These are phyloP conservation scores for Corythoichthys intestinalis DNA, from an alignment of 2,113 vertebrate species.

Conservation along the genomic window DNA sequence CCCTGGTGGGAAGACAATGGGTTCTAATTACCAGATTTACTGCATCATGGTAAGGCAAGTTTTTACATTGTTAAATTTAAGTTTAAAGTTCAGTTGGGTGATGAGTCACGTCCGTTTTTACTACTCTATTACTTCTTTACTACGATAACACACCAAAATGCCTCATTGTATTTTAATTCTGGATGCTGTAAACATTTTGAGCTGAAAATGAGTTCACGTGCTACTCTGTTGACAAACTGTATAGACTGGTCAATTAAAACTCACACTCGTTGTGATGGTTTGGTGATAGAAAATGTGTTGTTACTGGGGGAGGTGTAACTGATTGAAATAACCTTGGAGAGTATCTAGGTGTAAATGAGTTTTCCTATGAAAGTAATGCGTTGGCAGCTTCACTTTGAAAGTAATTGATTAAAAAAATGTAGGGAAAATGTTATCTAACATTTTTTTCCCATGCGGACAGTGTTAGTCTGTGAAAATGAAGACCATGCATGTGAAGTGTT, in stretches of 20 bases:
- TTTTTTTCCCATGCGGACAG: neutral
- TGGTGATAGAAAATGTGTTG: neutral
- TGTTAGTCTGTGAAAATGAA: neutral
- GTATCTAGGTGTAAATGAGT: neutral
- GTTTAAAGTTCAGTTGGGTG: neutral
- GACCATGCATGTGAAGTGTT: neutral
- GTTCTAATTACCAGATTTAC: constrained; percentile 24
- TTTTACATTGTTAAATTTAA: neutral
- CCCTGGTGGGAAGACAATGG: constrained; percentile 25
- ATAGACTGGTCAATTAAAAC: neutral
- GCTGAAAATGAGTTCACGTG: neutral
- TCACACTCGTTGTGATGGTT: neutral
- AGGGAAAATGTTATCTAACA: no score
- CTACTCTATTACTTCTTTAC: neutral
- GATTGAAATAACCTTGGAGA: neutral
- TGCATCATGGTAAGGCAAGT: constrained; percentile 56
- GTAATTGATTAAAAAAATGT: no score
- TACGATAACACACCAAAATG: neutral
- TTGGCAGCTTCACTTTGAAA: no score
- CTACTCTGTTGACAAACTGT: neutral
- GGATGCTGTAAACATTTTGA: neutral
- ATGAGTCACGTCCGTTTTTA: neutral
- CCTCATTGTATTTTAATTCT: neutral
- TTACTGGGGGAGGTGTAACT: neutral
- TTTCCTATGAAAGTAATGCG: neutral